Evolutionary conservation across 1,140 invertebrate genomes (phyloP), one percentile per base, ranked within the genome.

Genomic region (Leguminivora glycinivorella): DNA sequence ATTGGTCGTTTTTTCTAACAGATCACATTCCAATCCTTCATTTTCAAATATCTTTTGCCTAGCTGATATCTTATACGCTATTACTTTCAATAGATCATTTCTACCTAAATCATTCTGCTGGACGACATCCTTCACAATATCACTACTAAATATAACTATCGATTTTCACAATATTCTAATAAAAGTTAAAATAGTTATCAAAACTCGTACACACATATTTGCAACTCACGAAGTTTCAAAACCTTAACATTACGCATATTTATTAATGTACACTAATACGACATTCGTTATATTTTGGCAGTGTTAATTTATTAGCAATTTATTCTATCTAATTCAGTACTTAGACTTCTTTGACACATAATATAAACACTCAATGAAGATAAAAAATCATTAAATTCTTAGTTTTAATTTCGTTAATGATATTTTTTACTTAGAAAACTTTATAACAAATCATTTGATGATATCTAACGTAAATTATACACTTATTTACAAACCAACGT

Each of bases 171-270:
- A 67, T 47, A 47, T 43, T 77, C 76, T 82, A 84, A 79, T 77
- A 83, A 84, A 87, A 70, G 81, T 81, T 82, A 88, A 88, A 88
- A 91, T 84, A 84, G 80, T 83, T 82, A 76, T 91, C 89, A 84
- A 91, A 91, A 89, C 82, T 84, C 84, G 79, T 87, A 89, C 83
- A 88, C 80, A 84, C 84, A 79, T 73, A 43, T 76, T 75, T 77
- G 79, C 82, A 72, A 75, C 75, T 81, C 75, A 81, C 67, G 68
- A 75, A 70, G 71, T 56, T 71, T 75, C 43, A 63, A 74, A 73
- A 73, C 73, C 76, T 67, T 73, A 72, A 60, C 70, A 75, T 75
- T 73, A 75, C 70, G 75, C 72, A 74, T 77, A 72, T 52, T 71
- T 75, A 58, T 68, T 67, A 72, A 72, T 77, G 70, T 78, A 77